Evolutionary conservation across 2,888 invertebrate species (phyloP).

Genomic region (Dugesia japonica): DNA sequence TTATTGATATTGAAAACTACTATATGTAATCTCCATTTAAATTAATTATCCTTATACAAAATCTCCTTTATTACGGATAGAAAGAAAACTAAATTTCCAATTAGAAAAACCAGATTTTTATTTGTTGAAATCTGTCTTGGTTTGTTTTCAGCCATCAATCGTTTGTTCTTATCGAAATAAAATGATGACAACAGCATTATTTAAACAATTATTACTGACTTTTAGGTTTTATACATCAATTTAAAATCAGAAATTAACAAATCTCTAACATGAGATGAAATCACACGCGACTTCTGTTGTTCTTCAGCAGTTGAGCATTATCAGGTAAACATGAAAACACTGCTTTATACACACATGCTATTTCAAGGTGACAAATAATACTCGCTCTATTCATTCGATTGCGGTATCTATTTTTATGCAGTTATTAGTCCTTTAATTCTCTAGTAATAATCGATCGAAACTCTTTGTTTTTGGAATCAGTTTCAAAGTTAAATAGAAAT

Average conservation of each 20-base stretch:
- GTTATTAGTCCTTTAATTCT: not conserved
- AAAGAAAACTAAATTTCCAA: not conserved
- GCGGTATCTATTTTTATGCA: not conserved
- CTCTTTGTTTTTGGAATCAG: not conserved
- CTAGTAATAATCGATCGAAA: not conserved
- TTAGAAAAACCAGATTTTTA: not conserved
- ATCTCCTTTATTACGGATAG: not conserved
- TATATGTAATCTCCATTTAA: no score
- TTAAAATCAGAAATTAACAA: not conserved
- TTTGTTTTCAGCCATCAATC: not conserved
- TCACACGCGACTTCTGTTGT: not conserved
- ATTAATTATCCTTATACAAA: not conserved
- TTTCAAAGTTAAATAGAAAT: not conserved
- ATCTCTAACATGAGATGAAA: not conserved
- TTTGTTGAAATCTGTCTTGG: not conserved
- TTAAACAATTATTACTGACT: not conserved
- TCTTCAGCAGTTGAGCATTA: not conserved
- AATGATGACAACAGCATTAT: not conserved
- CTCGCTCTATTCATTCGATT: not conserved
- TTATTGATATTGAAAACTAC: no score
- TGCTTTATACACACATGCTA: not conserved
- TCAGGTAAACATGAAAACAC: conserved; percentile 3
- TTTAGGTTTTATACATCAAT: not conserved
- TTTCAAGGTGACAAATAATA: not conserved
- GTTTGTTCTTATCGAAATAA: not conserved